Percentiles rank a stretch among this genome's conserved stretches.
phyloP scores from a whole-genome alignment of 2,888 invertebrate species.

The Pilophorus perplexus region DNA sequence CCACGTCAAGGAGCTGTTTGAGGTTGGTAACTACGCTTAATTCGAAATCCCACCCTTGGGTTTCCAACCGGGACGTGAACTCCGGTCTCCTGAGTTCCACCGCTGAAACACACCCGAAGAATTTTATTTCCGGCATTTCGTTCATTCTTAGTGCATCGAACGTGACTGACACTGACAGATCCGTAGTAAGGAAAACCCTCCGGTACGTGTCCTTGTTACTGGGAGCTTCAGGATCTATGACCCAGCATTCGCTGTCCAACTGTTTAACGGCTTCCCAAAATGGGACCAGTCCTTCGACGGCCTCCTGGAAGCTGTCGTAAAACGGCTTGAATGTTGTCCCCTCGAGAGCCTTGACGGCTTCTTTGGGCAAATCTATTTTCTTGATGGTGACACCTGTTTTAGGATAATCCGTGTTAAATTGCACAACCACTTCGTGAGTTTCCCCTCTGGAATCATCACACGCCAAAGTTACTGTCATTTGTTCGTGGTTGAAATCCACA shows the following conservation, averaged over 20 bases:
- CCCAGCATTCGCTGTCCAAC: conserved; percentile 33
- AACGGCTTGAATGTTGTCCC: conserved; percentile 2
- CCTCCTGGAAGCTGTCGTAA: conserved; percentile 2
- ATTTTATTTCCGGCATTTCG: conserved; percentile 34
- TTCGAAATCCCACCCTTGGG: conserved; percentile 9
- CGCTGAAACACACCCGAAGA: conserved; percentile 23
- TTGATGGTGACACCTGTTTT: conserved; percentile 3
- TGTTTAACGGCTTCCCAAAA: conserved; percentile 22
- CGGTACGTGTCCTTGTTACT: conserved; percentile 21
- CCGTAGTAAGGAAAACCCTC: conserved; percentile 28
- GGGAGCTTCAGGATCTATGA: conserved; percentile 33
- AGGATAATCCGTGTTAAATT: conserved; percentile 19
- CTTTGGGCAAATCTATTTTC: conserved; percentile 16
- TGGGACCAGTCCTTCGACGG: conserved; percentile 26
- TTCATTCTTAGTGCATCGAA: conserved; percentile 4
- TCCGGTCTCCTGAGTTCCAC: conserved; percentile 17
- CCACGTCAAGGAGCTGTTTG: conserved; percentile 11
- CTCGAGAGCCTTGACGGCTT: background rate
- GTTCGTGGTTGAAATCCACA: conserved; percentile 15
- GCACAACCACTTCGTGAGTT: background rate
- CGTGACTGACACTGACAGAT: conserved; percentile 22
- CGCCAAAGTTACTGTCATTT: conserved; percentile 17
- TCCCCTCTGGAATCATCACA: conserved; percentile 10
- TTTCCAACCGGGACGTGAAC: conserved; percentile 9
- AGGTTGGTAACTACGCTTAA: conserved; percentile 8